phyloP scores from a whole-genome alignment of 1,140 invertebrate species.

The Drosophila nebulosa region DNA sequence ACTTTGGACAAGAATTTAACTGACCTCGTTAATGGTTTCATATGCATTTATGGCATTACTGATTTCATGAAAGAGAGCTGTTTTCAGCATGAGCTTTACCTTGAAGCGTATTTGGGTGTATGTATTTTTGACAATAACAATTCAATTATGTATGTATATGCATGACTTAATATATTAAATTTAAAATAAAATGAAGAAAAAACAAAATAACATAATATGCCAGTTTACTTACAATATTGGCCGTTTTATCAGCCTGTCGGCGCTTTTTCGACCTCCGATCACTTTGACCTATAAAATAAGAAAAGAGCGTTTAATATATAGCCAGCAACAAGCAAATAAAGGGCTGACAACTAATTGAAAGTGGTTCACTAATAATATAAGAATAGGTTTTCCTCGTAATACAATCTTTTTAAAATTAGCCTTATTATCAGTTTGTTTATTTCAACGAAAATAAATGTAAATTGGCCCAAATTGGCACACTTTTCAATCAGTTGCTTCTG shows the following conservation, averaged over 20 bases:
- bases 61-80: conserved; percentile 76
- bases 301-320: not conserved
- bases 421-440: no score
- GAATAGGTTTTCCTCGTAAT: no score
- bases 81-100: conserved; percentile 77
- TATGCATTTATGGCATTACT: conserved; percentile 73
- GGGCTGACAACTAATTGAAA: not conserved
- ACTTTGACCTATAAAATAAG: conserved; percentile 50
- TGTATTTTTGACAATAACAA: not conserved
- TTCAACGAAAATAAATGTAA: not conserved
- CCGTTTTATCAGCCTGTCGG: conserved; percentile 73
- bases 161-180: no score
- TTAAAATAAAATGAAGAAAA: conserved; percentile 11
- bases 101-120: conserved; percentile 27
- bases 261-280: conserved; percentile 80
- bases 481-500: conserved; percentile 13
- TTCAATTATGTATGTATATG: not conserved
- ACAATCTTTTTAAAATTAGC: no score
- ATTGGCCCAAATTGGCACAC: not conserved
- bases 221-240: conserved; percentile 80
- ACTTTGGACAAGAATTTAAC: conserved; percentile 60
- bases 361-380: no score
- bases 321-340: not conserved
- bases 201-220: conserved; percentile 45
- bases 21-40: conserved; percentile 72